Evolutionary conservation across 2,797 vertebrate genomes (phyloP).

Genomic region (Dallia pectoralis): DNA sequence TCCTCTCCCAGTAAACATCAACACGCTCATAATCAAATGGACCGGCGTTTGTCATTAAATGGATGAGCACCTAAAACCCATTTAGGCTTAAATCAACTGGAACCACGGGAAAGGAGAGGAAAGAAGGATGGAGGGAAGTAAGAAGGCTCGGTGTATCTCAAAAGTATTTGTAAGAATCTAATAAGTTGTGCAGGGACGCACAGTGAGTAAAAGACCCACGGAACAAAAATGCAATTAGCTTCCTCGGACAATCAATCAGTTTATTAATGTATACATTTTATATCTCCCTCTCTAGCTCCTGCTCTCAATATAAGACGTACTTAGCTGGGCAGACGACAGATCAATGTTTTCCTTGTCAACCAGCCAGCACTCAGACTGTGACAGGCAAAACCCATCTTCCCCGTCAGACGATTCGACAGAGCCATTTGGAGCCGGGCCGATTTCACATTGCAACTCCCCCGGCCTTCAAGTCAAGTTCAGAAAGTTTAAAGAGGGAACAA

Average conservation of each 20-base stretch:
- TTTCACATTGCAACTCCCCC: slow-evolving; percentile 40
- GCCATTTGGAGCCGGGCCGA: slow-evolving; percentile 54
- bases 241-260: too few relatives aligned
- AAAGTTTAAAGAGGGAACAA: slow-evolving; percentile 25
- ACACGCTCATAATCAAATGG: slow-evolving; percentile 55
- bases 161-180: slow-evolving; percentile 16
- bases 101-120: slow-evolving; percentile 39
- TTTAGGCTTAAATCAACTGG: slow-evolving; percentile 40
- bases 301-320: slow-evolving; percentile 31
- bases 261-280: not conserved
- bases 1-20: slow-evolving; percentile 41
- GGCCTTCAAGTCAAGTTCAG: not conserved
- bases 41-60: slow-evolving; percentile 57
- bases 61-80: slow-evolving; percentile 51
- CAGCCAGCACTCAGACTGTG: slow-evolving; percentile 1
- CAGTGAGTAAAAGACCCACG: slow-evolving; percentile 14
- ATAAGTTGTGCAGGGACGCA: slow-evolving; percentile 14
- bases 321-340: slow-evolving; percentile 43
- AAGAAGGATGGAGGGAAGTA: slow-evolving; percentile 19
- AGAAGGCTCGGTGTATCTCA: slow-evolving; percentile 25
- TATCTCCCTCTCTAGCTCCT: not conserved
- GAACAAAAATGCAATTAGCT: not conserved
- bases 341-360: not conserved
- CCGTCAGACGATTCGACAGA: slow-evolving; percentile 59
- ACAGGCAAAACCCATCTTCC: slow-evolving; percentile 27